These are phyloP conservation scores for Boloria selene DNA, from an alignment of 2,888 invertebrate genomes.

Conservation along the genomic window DNA sequence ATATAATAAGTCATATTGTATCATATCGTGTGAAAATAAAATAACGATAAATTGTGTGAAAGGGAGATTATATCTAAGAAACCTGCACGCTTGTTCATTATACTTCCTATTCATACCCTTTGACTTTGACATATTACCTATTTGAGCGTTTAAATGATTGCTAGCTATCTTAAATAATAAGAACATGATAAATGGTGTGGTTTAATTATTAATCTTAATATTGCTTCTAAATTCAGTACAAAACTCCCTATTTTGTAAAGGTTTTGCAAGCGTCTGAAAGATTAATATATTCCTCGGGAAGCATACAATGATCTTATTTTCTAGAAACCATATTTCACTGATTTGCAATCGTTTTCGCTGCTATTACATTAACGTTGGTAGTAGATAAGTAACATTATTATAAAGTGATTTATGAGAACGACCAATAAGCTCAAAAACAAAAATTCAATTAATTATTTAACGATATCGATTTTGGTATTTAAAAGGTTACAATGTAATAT, in stretches of 20 bases:
- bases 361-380: slow-evolving; percentile 15
- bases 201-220: slow-evolving; percentile 23
- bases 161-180: slow-evolving; percentile 14
- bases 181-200: slow-evolving; percentile 11
- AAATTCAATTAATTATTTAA: slow-evolving; percentile 23
- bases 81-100: slow-evolving; percentile 56
- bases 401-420: slow-evolving; percentile 8
- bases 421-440: slow-evolving; percentile 3
- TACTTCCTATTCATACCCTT: slow-evolving; percentile 59
- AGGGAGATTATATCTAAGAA: background rate
- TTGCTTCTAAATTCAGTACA: slow-evolving; percentile 6
- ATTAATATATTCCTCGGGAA: slow-evolving; percentile 22
- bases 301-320: slow-evolving; percentile 19
- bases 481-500: slow-evolving; percentile 32
- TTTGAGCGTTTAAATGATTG: slow-evolving; percentile 52
- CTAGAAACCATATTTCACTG: slow-evolving; percentile 24
- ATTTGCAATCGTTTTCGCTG: slow-evolving; percentile 22
- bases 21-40: background rate
- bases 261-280: slow-evolving; percentile 16
- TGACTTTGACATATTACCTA: slow-evolving; percentile 65
- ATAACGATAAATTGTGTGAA: background rate
- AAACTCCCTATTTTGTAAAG: slow-evolving; percentile 10
- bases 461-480: slow-evolving; percentile 19
- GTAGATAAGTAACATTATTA: slow-evolving; percentile 16
- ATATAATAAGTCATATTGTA: background rate